Base-by-base conservation (phyloP, 1,140 invertebrate species). In the Mamestra configurata region DNA sequence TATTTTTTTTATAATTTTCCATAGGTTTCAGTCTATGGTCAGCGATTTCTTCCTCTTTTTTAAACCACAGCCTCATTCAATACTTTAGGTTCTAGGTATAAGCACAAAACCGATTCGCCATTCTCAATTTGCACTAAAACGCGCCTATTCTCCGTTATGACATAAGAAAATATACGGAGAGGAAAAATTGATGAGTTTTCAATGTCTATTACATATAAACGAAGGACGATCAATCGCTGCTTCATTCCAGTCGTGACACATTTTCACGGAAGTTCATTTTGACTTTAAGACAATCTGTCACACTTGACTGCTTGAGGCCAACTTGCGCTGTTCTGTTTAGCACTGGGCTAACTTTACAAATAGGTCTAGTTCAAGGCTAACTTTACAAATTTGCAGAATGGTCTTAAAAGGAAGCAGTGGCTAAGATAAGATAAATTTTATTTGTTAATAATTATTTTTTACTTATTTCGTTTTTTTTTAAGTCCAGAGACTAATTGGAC, bases 91-190 rank as follows among this genome's bases (percentile, higher is more conserved):
- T 43, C 20, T 40, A 59, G 35, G 35, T 40, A 18, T 59, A 43
- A 27, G 35, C 53, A 64, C 73, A 79, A 79, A 81, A 79, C 35
- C 71, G 77, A 77, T 83, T 80, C 35, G 43, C 46, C 57, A 49
- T 75, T 75, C 71, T 84, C 81, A 83, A 85, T 83, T 83, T 85
- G 81, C 82, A 85, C 79, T 85, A 80, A 82, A 83, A 64, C 71
- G 64, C 73, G 57, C 61, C 57, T 61, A 78, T 77, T 43, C 49
- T 18, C 24, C 11, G 51, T 40, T 77, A 53, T 81, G 53, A 37
- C 43, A 78, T 77, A 82, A 79, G 55, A 83, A 64, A 85, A 79
- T 82, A 82, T 66, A 79, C 53, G 77, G 61, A 51, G 70, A 78
- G 80, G 79, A 85, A 84, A 81, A 85, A 85, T 85, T 85, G 73